Evolutionary conservation across 2,797 vertebrate species (phyloP).

Genomic region (Pantherophis alleghaniensis): DNA sequence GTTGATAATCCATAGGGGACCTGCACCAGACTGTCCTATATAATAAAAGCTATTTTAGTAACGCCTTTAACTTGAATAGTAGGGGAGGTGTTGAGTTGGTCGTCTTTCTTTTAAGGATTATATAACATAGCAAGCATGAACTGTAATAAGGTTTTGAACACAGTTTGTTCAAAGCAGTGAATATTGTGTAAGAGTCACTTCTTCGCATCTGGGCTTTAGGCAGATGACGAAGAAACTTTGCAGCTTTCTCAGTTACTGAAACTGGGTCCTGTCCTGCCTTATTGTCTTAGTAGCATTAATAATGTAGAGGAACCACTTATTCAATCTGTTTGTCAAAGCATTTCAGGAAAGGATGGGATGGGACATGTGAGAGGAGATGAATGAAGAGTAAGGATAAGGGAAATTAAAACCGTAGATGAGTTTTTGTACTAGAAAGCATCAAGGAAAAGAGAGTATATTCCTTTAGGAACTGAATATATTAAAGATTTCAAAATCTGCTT

Average conservation of each 20-base stretch:
- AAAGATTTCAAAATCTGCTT: conserved; percentile 49
- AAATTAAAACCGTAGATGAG: neutral
- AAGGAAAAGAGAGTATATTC: conserved; percentile 40
- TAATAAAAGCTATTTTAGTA: neutral
- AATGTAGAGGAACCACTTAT: neutral
- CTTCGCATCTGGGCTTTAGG: neutral
- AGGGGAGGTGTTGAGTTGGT: neutral
- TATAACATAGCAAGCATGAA: neutral
- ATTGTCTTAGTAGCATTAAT: neutral
- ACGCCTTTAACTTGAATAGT: neutral
- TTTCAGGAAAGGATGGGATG: neutral
- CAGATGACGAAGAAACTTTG: neutral
- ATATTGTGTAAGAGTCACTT: neutral
- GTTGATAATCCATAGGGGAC: neutral
- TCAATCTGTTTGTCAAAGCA: neutral
- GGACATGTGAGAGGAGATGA: neutral
- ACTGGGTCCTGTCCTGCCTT: neutral
- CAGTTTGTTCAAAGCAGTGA: neutral
- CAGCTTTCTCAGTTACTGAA: neutral
- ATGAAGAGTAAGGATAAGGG: neutral
- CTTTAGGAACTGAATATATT: conserved; percentile 44
- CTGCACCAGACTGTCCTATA: neutral
- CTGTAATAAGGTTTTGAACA: neutral
- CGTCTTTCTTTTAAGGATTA: neutral
- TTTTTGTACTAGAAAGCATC: conserved; percentile 26